A percentile compares a stretch with the other conserved stretches of the same genome.
phyloP scores from a whole-genome alignment of 2,888 invertebrate genomes.

The Elegia similella region DNA sequence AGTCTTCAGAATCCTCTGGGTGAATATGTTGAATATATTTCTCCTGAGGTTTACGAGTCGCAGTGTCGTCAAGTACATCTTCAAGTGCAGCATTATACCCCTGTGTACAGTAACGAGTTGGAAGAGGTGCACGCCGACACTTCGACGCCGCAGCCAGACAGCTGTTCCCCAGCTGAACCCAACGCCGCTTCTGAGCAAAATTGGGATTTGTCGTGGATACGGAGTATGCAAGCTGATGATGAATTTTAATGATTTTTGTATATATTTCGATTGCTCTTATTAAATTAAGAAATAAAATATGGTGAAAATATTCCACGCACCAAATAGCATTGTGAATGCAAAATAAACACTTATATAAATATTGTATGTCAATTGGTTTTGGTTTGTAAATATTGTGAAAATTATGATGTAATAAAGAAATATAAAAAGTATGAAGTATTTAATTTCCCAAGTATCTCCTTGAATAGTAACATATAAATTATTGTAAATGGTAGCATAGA shows the following conservation, averaged over 20 bases:
- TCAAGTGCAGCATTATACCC: slow-evolving; percentile 32
- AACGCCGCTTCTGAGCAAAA: slow-evolving; percentile 35
- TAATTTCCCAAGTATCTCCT: too few species aligned
- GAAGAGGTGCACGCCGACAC: slow-evolving; percentile 25
- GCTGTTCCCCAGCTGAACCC: slow-evolving; percentile 25
- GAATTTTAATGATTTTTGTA: slow-evolving; percentile 32
- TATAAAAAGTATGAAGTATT: too few species aligned
- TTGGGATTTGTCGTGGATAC: slow-evolving; percentile 63
- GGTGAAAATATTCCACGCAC: too few species aligned
- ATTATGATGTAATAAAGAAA: too few species aligned
- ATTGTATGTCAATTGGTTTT: too few species aligned
- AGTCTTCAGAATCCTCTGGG: slow-evolving; percentile 26
- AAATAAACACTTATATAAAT: too few species aligned
- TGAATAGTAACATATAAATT: too few species aligned
- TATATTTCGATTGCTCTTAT: neutral
- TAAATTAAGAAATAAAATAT: too few species aligned
- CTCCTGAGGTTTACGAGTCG: slow-evolving; percentile 25
- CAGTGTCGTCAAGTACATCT: slow-evolving; percentile 31
- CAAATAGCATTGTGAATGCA: too few species aligned
- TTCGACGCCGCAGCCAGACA: slow-evolving; percentile 25
- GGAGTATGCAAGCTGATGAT: slow-evolving; percentile 44
- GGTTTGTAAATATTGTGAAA: too few species aligned
- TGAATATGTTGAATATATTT: slow-evolving; percentile 32
- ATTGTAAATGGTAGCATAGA: too few species aligned
- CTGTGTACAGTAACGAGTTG: neutral